Evolutionary conservation across 2,797 vertebrate species (phyloP).

Genomic region (Rhinichthys osculus): DNA sequence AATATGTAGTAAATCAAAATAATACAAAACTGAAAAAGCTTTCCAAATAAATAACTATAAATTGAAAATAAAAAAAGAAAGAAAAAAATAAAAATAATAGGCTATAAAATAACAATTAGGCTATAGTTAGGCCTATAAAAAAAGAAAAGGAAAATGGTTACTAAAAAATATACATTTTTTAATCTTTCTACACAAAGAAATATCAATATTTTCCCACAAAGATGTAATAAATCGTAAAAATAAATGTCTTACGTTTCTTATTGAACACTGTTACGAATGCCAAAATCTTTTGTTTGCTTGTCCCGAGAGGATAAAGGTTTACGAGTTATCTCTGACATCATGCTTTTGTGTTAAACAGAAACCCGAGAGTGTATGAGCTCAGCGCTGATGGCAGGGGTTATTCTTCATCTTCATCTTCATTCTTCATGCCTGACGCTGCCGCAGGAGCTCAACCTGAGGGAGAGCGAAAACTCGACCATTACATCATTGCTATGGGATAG

Average conservation of each 20-base stretch:
- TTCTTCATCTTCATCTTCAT: conserved; percentile 31
- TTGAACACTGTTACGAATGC: neutral
- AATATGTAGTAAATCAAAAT: neutral
- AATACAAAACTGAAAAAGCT: neutral
- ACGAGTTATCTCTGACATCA: neutral
- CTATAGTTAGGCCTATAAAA: neutral
- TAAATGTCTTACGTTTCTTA: neutral
- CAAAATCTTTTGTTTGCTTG: neutral
- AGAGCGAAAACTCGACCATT: conserved; percentile 65
- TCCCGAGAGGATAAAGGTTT: neutral
- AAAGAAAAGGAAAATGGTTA: neutral
- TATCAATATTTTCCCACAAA: no score
- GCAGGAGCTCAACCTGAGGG: conserved; percentile 60
- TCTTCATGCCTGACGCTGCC: conserved; percentile 52
- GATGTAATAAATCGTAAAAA: neutral
- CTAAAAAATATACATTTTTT: no score
- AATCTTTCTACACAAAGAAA: no score
- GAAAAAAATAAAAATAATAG: neutral
- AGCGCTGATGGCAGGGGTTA: conserved; percentile 53
- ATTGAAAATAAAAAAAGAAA: neutral
- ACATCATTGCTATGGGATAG: conserved; percentile 63
- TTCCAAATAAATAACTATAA: neutral
- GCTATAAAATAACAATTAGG: neutral
- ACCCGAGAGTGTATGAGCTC: conserved; percentile 21
- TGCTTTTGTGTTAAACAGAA: conserved; percentile 14